Base-by-base conservation (phyloP, 2,888 invertebrate genomes). In the Sinohyriopsis cumingii region DNA sequence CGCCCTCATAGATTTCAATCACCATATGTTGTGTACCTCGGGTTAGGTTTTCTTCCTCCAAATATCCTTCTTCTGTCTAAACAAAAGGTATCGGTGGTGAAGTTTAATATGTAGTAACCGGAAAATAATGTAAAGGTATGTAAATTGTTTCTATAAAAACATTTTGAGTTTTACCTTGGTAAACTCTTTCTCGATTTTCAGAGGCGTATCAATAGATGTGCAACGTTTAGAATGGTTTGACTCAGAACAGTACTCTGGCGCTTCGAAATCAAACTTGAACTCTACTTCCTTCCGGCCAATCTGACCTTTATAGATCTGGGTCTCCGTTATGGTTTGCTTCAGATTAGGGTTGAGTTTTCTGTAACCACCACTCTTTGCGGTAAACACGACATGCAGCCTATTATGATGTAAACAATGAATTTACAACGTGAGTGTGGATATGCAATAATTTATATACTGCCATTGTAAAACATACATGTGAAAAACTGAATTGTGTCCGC, bases 251-350 rank as follows among this genome's bases (percentile, higher is more conserved):
- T 71, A 57, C 45, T 56, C 63, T 5, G 73, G 73, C 9, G 73
- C 73, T 28, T 53, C 55, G 53, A 73, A 73, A 55, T 73, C 73
- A 60, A 73, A 73, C 45, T 55, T 55, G 33, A 73, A 73, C 62
- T 71, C 65, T 59, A 73, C 73, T 56, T 67, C 28, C 59, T 65
- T 63, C 7, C 65, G 33, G 28, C n/a, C 68, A 12, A 55, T 62
- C 3, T 68, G 56, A 22, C 73, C 73, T 0, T 45, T 53, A 57
- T 73, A 73, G 55, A 63, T 63, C 7, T 71, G 65, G 20, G 19
- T 66, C 6, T 25, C 24, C 28, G 57, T 60, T 1, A 24, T 57
- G 19, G 5, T 61, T 9, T 57, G 20, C n/a, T 25, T 5, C 7
- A 56, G 45, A 22, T 73, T 68, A 22, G 66, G 68, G 24, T 73